A percentile compares a stretch with the other conserved stretches of the same genome.
Conservation (phyloP, 2,113 vertebrate species). For the Promerops cafer region DNA sequence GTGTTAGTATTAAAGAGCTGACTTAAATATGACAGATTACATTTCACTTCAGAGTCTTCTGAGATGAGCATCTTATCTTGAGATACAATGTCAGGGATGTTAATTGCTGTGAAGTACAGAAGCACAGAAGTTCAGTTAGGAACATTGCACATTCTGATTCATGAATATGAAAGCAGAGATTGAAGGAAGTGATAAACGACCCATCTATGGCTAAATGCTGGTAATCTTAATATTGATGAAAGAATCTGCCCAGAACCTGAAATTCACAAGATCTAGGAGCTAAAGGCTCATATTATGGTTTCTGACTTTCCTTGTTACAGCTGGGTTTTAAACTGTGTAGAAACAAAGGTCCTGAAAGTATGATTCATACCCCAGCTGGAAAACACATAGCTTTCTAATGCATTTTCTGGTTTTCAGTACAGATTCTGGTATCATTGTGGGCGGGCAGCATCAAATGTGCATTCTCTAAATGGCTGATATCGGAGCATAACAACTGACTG, state of each 20-base stretch:
- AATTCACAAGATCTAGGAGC: not conserved
- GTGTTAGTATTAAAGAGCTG: not conserved
- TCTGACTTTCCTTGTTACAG: not conserved
- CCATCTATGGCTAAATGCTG: not conserved
- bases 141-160: not conserved
- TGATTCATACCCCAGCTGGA: not conserved
- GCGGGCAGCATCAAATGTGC: not conserved
- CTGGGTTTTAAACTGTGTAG: not conserved
- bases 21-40: not conserved
- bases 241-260: not conserved
- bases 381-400: not conserved
- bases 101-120: constrained; percentile 31
- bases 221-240: not conserved
- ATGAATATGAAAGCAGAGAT: not conserved
- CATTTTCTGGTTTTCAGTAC: not conserved
- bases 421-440: not conserved
- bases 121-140: not conserved
- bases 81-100: not conserved
- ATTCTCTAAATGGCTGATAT: not conserved
- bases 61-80: not conserved
- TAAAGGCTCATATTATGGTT: not conserved
- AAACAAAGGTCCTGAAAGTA: not conserved
- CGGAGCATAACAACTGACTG: not conserved
- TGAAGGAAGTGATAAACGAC: not conserved
- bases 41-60: not conserved